phyloP scores from a whole-genome alignment of 1,140 invertebrate species.

The Oreohelix idahoensis region DNA sequence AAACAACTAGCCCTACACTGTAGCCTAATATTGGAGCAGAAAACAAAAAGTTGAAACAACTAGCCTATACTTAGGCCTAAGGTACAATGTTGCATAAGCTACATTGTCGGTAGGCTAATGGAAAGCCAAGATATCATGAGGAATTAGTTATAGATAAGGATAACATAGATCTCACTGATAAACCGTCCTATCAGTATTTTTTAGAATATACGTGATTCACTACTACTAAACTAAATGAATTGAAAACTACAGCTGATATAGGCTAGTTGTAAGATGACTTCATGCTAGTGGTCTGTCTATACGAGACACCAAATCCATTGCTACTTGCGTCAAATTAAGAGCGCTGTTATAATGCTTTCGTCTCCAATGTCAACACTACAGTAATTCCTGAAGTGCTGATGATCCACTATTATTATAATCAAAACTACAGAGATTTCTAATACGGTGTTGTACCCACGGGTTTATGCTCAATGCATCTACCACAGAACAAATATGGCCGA shows the following conservation, averaged over 20 bases:
- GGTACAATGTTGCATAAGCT: no score
- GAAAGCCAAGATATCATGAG: no score
- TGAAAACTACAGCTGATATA: background rate
- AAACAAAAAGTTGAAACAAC: no score
- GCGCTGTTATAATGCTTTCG: background rate
- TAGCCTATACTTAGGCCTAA: no score
- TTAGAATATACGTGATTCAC: background rate
- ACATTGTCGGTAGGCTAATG: no score
- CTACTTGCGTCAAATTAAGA: background rate
- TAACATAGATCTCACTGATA: no score
- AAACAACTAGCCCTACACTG: no score
- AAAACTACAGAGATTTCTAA: background rate
- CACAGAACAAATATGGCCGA: slow-evolving; percentile 2
- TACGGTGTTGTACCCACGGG: background rate
- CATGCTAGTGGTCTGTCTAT: background rate
- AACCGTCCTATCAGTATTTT: background rate
- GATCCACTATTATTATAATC: background rate
- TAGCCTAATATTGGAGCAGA: no score
- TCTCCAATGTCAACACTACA: background rate
- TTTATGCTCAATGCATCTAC: background rate
- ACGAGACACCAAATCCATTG: background rate
- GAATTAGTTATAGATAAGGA: no score
- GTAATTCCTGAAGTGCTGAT: background rate
- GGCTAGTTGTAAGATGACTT: background rate
- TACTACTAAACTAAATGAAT: background rate